Base-by-base conservation (phyloP, 2,113 vertebrate species). In the Tetrax tetrax region DNA sequence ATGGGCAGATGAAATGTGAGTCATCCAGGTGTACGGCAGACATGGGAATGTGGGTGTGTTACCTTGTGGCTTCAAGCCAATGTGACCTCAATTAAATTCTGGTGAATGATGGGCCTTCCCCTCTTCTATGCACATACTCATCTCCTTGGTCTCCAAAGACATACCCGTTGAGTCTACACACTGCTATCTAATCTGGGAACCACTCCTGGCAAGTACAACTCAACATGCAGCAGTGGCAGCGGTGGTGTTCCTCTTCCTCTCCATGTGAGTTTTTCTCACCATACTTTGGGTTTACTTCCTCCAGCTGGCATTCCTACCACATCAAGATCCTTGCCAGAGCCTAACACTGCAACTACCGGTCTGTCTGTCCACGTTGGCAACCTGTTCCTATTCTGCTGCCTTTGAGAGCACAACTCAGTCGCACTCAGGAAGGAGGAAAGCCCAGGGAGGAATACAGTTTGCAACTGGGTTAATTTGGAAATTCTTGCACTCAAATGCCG, bases 21-120 rank as follows among this genome's bases (percentile, higher is more conserved):
- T 96, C 94, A 96, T 64, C n/a, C 57, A 60, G 41, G 61, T 69
- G 54, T 28, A 61, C 0, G 0, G 87, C 74, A 93, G 89, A 90
- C 83, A 84, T 41, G 92, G 79, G 94, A 97, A 96, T 89, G 85
- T 92, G 91, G 91, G 95, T 91, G 94, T 95, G 94, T 92, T 71
- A 83, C 60, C 51, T 38, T 25, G 56, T 95, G 93, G 95, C 93
- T 86, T 68, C 43, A 81, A 53, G 93, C 96, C 93, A 93, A 54
- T 7, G 54, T 92, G 94, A 95, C 94, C 83, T 96, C 93, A 95
- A 88, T 92, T 86, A 93, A 90, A 96, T 93, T 97, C 89, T 3
- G 0, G 86, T 90, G 86, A 93, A 86, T 90, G 94, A 96, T 66
- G 79, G 68, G 80, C 89, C 86, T 92, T 95, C 56, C 64, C 45